Evolutionary conservation across 2,113 vertebrate species (phyloP).

Genomic region (Polypterus bichir): DNA sequence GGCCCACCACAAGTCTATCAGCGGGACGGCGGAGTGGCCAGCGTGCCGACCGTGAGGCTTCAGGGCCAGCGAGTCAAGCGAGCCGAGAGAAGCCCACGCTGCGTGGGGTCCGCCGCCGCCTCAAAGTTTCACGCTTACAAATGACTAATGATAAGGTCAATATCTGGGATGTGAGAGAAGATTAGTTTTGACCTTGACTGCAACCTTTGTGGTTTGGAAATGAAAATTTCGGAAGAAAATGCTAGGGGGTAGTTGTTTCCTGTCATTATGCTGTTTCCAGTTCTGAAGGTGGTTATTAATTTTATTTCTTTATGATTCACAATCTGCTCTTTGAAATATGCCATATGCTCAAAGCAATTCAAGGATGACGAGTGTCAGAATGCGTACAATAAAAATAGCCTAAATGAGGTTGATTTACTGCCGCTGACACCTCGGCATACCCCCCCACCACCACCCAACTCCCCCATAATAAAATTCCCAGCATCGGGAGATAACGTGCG

Average conservation of each 20-base stretch:
- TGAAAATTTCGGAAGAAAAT: constrained; percentile 42
- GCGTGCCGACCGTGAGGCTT: too few species aligned
- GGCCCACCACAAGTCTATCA: too few species aligned
- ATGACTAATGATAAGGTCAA: constrained; percentile 38
- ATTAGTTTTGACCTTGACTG: constrained; percentile 64
- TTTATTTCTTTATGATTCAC: constrained; percentile 89
- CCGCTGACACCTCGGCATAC: constrained; percentile 51
- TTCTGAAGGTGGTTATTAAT: constrained; percentile 82
- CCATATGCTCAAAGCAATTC: constrained; percentile 90
- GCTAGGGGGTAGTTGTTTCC: constrained; percentile 60
- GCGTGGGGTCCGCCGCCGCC: neutral
- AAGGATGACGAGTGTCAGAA: constrained; percentile 84
- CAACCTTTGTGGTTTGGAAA: constrained; percentile 48
- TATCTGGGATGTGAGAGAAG: constrained; percentile 32
- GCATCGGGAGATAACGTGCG: constrained; percentile 32
- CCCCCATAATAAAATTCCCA: constrained; percentile 28
- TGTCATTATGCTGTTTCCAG: constrained; percentile 74
- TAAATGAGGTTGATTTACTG: constrained; percentile 86
- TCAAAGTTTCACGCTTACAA: constrained; percentile 26
- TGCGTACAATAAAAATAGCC: constrained; percentile 82
- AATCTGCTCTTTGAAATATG: constrained; percentile 89
- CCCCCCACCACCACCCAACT: constrained; percentile 26
- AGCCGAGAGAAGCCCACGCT: too few species aligned
- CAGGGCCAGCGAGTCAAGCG: too few species aligned
- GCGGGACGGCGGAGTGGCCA: too few species aligned